Conservation (phyloP, 2,888 invertebrate genomes). For the Aquatica leii region DNA sequence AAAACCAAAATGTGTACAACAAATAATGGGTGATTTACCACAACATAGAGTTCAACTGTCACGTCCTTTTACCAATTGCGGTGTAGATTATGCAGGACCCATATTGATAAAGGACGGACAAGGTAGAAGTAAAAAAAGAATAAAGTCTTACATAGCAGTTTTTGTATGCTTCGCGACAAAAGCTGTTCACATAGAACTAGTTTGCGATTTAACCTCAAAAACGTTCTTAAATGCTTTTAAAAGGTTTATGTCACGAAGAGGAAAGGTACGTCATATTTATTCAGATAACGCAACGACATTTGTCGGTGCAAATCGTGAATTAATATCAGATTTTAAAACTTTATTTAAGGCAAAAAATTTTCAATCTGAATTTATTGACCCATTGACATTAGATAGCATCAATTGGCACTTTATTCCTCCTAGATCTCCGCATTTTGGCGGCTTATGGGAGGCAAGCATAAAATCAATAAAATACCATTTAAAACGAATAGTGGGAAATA, state of each 20-base stretch:
- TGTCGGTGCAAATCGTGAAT: conserved; percentile 19
- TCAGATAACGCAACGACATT: conserved; percentile 41
- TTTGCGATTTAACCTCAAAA: conserved; percentile 34
- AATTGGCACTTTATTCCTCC: conserved; percentile 11
- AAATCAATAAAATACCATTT: conserved; percentile 5
- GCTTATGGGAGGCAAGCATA: neutral
- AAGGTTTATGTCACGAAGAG: conserved; percentile 36
- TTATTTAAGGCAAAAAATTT: neutral
- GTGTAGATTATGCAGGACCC: conserved; percentile 49
- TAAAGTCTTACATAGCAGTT: conserved; percentile 32
- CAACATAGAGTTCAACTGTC: conserved; percentile 36
- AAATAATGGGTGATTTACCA: conserved; percentile 47
- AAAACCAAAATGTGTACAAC: conserved; percentile 16
- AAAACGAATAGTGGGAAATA: too few relatives aligned
- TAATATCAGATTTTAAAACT: conserved; percentile 7
- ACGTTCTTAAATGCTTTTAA: conserved; percentile 33
- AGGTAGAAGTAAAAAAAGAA: conserved; percentile 25
- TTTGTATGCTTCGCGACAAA: conserved; percentile 47
- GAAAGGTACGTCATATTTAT: conserved; percentile 19
- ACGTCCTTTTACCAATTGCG: conserved; percentile 43
- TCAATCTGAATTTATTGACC: neutral
- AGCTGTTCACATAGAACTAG: conserved; percentile 41
- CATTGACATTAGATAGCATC: neutral
- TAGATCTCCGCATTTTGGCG: conserved; percentile 4
- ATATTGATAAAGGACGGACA: conserved; percentile 39